phyloP scores from a whole-genome alignment of 1,140 invertebrate genomes.

The Bombus pascuorum region DNA sequence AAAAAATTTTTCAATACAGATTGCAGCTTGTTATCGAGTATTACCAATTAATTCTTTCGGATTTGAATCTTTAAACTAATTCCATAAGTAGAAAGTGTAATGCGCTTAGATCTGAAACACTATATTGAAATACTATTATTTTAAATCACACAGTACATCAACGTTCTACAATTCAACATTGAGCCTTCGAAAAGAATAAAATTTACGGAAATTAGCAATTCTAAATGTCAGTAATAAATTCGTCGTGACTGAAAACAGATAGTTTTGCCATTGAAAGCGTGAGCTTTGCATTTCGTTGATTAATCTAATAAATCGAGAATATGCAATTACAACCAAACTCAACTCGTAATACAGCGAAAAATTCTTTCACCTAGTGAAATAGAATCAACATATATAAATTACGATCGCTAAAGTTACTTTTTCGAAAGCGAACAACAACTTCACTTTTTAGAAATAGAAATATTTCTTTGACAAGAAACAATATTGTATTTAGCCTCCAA shows the following conservation, averaged over 20 bases:
- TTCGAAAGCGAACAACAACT: not conserved
- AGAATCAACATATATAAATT: not conserved
- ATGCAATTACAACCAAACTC: not conserved
- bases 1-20: not conserved
- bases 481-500: not conserved
- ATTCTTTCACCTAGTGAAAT: not conserved
- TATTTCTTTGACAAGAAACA: not conserved
- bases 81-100: not conserved
- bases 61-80: not conserved
- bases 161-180: not conserved
- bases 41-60: not conserved
- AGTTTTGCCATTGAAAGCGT: too few species aligned
- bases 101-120: too few species aligned
- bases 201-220: not conserved
- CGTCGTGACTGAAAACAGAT: too few species aligned
- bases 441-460: not conserved
- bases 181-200: not conserved
- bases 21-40: not conserved
- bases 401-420: too few species aligned
- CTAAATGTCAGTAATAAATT: not conserved
- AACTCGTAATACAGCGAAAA: not conserved
- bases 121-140: not conserved
- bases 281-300: not conserved
- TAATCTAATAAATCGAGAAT: not conserved
- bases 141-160: not conserved